These are phyloP conservation scores for Anarhynchus alexandrinus DNA, from an alignment of 2,113 vertebrate genomes.

Conservation along the genomic window DNA sequence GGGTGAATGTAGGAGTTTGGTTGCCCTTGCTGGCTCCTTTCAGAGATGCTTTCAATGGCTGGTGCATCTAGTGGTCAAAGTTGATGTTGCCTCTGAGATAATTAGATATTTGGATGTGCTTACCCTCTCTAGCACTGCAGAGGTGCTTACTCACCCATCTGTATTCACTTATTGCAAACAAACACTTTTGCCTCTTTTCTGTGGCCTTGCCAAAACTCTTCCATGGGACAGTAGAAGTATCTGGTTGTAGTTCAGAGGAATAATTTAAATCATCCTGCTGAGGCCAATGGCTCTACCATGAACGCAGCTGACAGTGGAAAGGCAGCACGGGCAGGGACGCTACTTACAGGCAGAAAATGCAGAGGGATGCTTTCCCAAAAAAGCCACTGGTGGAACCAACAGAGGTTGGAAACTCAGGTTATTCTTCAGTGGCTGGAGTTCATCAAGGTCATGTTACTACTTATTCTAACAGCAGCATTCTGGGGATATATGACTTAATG, in stretches of 20 bases:
- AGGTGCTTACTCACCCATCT: not conserved
- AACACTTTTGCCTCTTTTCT: not conserved
- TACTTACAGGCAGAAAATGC: not conserved
- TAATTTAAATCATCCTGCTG: not conserved
- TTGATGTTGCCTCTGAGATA: not conserved
- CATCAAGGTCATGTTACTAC: not conserved
- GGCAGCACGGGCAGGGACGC: not conserved
- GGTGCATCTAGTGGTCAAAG: not conserved
- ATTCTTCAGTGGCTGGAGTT: not conserved
- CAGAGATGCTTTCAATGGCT: not conserved
- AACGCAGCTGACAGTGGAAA: not conserved
- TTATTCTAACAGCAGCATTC: not conserved
- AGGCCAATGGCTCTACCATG: rapidly evolving
- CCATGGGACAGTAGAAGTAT: not conserved
- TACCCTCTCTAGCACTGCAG: not conserved
- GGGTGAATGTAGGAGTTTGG: not conserved
- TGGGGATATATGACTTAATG: not conserved
- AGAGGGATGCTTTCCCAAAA: not conserved
- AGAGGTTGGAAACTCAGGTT: not conserved
- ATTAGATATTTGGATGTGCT: not conserved
- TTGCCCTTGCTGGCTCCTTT: not conserved
- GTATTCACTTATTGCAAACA: not conserved
- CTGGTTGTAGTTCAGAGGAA: not conserved
- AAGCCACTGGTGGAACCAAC: not conserved
- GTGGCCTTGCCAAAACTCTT: not conserved